Evolutionary conservation across 2,888 invertebrate species (phyloP), one percentile per base, ranked within the genome.

Genomic region (Sericinus montela): DNA sequence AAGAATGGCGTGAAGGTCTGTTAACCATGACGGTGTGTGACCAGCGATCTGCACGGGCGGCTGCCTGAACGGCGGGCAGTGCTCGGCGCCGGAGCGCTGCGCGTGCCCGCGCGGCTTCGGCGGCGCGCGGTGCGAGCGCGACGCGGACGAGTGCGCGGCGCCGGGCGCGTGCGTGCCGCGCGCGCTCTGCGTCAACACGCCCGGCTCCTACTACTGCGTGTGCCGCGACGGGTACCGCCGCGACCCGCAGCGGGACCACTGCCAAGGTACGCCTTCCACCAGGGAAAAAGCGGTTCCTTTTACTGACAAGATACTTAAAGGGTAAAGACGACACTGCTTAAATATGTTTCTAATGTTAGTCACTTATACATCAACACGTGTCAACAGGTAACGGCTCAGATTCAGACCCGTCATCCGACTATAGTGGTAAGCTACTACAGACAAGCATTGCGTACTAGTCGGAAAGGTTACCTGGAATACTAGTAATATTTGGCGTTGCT

Each of bases 191-290:
- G 92, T 95, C 79, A 97, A 97, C 84, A 94, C 94, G 91, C 95
- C 95, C 36, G 97, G 97, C 61, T 96, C 95, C 92, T 96, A 95
- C 86, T 94, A 95, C 80, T 97, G 97, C 82, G 93, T 94, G 63
- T 97, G 97, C 80, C 92, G 93, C 59, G 91, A 92, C 49, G 97
- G 97, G 3, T 97, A 94, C 83, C 90, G 91, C 14, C 67, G 75
- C 25, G 75, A 79, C 52, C 91, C 91, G 52, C 90, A 90, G 40
- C 89, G 90, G 8, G 75, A 92, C 80, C 90, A 90, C 58, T 94
- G 94, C 68, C 88, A 92, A 87, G 92, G 92, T 92, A 75, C 28
- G 36, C 11, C 41, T 44, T n/a, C n/a, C n/a, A n/a, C n/a, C n/a
- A n/a, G n/a, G n/a, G n/a, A n/a, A n/a, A n/a, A n/a, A n/a, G n/a